Conservation (phyloP, 53 echinoderm and acorn worm genomes). For the Stichopus horrens region DNA sequence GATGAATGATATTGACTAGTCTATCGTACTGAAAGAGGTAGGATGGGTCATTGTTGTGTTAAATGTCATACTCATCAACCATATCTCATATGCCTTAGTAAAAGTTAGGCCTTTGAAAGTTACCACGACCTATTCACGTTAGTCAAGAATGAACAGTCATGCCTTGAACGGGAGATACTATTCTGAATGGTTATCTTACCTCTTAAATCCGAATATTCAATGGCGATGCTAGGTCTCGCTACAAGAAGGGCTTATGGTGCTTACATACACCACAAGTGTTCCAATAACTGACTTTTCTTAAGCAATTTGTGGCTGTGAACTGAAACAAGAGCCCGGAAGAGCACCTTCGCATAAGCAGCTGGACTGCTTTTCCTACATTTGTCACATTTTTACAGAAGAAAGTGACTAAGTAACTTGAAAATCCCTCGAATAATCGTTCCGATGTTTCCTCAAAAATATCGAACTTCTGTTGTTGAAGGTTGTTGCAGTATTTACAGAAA, state of each 20-base stretch:
- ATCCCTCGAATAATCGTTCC: conserved; percentile 6
- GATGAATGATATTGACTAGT: too few species aligned
- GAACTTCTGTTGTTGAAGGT: not conserved
- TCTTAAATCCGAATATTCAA: conserved; percentile 25
- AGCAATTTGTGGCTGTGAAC: conserved; percentile 27
- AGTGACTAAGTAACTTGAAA: not conserved
- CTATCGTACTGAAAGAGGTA: too few species aligned
- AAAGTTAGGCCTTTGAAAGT: not conserved
- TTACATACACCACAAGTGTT: conserved; percentile 22
- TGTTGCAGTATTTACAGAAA: conserved; percentile 5
- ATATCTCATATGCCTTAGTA: not conserved
- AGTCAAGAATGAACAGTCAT: conserved; percentile 8
- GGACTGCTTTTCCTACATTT: conserved; percentile 32
- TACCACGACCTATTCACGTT: not conserved
- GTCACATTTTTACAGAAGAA: conserved; percentile 12
- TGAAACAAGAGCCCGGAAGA: conserved; percentile 12
- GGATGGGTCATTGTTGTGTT: too few species aligned
- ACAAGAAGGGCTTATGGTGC: conserved; percentile 23
- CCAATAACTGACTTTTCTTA: conserved; percentile 29
- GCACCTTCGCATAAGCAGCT: conserved; percentile 32
- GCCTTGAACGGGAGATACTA: not conserved
- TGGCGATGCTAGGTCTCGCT: not conserved
- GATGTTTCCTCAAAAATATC: not conserved
- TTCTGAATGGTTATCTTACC: conserved; percentile 18
- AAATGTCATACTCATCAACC: too few species aligned